Percentiles rank a stretch among this genome's conserved stretches.
These are phyloP conservation scores for Ganaspis sp. DNA, from an alignment of 1,140 invertebrate genomes.

Conservation along the genomic window DNA sequence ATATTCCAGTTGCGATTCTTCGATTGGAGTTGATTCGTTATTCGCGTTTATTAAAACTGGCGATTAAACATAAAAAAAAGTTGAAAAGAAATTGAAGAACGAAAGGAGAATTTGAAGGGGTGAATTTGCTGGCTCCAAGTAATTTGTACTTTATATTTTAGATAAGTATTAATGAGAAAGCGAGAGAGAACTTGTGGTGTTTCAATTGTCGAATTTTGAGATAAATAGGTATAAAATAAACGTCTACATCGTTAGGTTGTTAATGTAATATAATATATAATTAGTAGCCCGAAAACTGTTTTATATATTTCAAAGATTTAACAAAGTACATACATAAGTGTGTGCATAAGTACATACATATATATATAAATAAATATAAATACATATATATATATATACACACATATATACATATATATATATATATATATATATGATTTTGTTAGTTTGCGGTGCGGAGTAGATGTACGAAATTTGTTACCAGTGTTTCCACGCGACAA, in stretches of 20 bases:
- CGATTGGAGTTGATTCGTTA: too few species aligned
- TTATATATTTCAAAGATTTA: slow-evolving; percentile 34
- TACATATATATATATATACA: slow-evolving; percentile 11
- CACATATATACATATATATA: background rate
- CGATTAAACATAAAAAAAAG: background rate
- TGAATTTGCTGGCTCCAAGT: background rate
- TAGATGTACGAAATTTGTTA: slow-evolving; percentile 27
- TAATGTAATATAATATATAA: slow-evolving; percentile 32
- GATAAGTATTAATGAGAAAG: slow-evolving; percentile 3
- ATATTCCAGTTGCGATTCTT: too few species aligned
- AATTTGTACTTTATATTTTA: slow-evolving; percentile 33
- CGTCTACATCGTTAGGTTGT: slow-evolving; percentile 32
- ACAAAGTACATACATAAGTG: background rate
- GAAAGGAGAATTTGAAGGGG: slow-evolving; percentile 10
- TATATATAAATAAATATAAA: background rate
- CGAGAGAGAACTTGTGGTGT: background rate
- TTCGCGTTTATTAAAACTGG: too few species aligned
- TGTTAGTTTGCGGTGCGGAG: slow-evolving; percentile 20
- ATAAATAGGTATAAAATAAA: slow-evolving; percentile 29
- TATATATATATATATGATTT: slow-evolving; percentile 12
- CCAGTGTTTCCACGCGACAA: slow-evolving; percentile 26
- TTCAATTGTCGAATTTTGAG: slow-evolving; percentile 30
- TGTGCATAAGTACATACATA: slow-evolving; percentile 15
- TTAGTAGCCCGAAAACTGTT: slow-evolving; percentile 31
- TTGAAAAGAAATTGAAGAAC: background rate